Evolutionary conservation across 2,888 invertebrate genomes (phyloP), one percentile per base, ranked within the genome.

Genomic region (Dasysyrphus albostriatus): DNA sequence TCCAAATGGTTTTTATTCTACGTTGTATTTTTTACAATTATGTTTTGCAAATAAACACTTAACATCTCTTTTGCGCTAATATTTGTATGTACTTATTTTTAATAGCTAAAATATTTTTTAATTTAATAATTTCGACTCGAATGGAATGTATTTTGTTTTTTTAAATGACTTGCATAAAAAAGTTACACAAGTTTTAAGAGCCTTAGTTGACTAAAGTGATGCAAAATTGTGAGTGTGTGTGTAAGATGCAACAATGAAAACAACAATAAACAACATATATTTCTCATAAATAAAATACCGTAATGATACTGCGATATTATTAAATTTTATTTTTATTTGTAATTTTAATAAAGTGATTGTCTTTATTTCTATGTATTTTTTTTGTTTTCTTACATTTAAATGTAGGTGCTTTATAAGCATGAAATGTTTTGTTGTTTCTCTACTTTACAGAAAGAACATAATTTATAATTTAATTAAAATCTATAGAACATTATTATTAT

Each of bases 1-100:
- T 85, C 85, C 85, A 85, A 82, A 85, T 85, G 61, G 73, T 82
- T 9, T 85, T 85, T 85, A 85, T 82, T 85, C 81, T 77, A 77
- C 82, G 65, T 59, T 67, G 19, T 49, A 61, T 44, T 75, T 77
- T 47, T 80, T 80, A 82, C 63, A 78, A 63, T 58, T 39, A 54
- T 54, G 70, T 78, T 56, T 82, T 85, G 82, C 59, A 85, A 85
- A 74, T 78, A 82, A 85, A 85, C 85, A 85, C 77, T 77, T 82
- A 85, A 85, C 69, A 82, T 73, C 54, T 82, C n/a, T 54, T 74
- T 82, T 78, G 69, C 61, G 24, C 77, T 82, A 82, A 10, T 49
- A 67, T 37, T 69, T 69, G 8, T 34, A 67, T 49, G 42, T 37
- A n/a, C n/a, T 39, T 54, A 39, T 49, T 69, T 24, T 51, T 37